Base-by-base conservation (phyloP, 2,113 vertebrate genomes). In the Argyrosomus japonicus region DNA sequence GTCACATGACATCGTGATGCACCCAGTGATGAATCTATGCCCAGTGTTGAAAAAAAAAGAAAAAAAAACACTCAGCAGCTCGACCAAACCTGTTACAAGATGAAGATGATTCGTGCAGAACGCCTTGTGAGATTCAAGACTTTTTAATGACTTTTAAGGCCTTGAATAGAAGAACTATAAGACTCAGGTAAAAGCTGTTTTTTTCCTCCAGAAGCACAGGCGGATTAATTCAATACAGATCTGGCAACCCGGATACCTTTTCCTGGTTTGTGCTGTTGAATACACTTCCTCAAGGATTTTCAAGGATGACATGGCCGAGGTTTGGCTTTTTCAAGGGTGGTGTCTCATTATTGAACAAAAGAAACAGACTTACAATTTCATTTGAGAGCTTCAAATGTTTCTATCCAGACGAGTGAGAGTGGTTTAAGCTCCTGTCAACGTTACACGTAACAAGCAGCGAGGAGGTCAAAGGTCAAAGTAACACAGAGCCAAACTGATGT, bases 11-110 rank as follows among this genome's bases (percentile, higher is more conserved):
- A 12, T 18, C 0, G 53, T 15, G 57, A 32, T 11, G 67, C 68
- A 68, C 72, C 71, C 77, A 64, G 57, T 67, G 82, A 91, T 83
- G 83, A 89, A 82, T 87, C 54, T 53, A 48, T 72, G 88, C 81
- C 64, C 77, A 75, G 82, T 75, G 5, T 27, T 18, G 18, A 40
- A 68, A 40, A 64, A 45, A 50, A 54, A 48, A 14, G 27, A 32
- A 12, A 29, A 13, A 54, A 17, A 76, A 18, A 62, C 18, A 48
- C 45, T 32, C 65, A 50, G 67, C 61, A 69, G 79, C 84, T 80
- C 51, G 0, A 53, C 2, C 0, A 64, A 77, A 82, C 75, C 74
- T 69, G 58, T 36, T 69, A 72, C 65, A 27, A 64, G n/a, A 36
- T 27, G 32, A 81, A 15, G 27, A 56, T 2, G 0, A 50, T 50